phyloP scores from a whole-genome alignment of 2,113 vertebrate genomes.

The Pteronura brasiliensis region DNA sequence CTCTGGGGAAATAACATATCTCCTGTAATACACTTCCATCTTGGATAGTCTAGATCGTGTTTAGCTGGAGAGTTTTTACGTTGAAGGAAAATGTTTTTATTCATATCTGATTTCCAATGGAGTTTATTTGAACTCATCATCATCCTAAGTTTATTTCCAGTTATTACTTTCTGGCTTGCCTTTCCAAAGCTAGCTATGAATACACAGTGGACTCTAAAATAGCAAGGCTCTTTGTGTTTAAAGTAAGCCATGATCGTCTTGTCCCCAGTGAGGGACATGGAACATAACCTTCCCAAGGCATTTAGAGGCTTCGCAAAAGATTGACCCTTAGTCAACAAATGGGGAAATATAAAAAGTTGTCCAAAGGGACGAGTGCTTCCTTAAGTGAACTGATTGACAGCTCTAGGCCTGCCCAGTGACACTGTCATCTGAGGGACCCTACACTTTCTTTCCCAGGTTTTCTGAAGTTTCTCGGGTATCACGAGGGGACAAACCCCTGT shows the following conservation, averaged over 20 bases:
- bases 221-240: constrained; percentile 3
- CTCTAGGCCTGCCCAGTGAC: constrained; percentile 78
- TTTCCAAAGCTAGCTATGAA: constrained; percentile 41
- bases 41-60: constrained; percentile 48
- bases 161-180: constrained; percentile 59
- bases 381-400: constrained; percentile 82
- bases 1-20: constrained; percentile 81
- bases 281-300: neutral
- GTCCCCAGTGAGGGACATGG: neutral
- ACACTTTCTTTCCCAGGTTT: constrained; percentile 82
- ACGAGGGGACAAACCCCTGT: constrained; percentile 83
- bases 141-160: constrained; percentile 63
- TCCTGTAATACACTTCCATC: constrained; percentile 64
- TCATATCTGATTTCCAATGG: constrained; percentile 66
- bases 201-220: constrained; percentile 41
- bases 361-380: constrained; percentile 46
- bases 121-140: constrained; percentile 52
- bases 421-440: constrained; percentile 79
- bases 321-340: neutral
- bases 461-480: constrained; percentile 84
- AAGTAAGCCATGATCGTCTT: neutral
- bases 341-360: constrained; percentile 49
- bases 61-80: constrained; percentile 65
- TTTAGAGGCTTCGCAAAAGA: constrained; percentile 61
- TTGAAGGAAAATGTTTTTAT: constrained; percentile 72